Evolutionary conservation across 1,140 invertebrate species (phyloP).

Genomic region (Monomorium pharaonis): DNA sequence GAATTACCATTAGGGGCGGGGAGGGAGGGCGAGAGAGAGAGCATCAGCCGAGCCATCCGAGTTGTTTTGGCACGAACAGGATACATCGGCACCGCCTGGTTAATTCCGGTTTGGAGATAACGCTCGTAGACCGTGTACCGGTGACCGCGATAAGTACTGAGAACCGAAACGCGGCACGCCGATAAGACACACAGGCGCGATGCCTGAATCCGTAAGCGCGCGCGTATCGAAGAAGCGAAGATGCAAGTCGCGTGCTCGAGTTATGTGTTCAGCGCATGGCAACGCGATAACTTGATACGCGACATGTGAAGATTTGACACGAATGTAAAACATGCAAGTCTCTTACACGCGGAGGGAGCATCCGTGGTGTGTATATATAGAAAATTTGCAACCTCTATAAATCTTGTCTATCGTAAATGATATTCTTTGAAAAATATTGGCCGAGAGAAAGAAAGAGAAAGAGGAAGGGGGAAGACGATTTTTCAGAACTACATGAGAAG

Average conservation of each 20-base stretch:
- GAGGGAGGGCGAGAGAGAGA: too few relatives aligned
- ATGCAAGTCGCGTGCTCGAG: slow-evolving; percentile 54
- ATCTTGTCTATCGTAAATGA: neutral
- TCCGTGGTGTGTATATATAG: neutral
- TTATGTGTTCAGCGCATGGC: slow-evolving; percentile 23
- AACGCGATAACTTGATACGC: slow-evolving; percentile 29
- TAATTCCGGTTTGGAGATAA: slow-evolving; percentile 63
- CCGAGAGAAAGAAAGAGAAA: neutral
- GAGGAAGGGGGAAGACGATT: neutral
- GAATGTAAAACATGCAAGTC: slow-evolving; percentile 7
- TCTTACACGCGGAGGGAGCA: too few relatives aligned
- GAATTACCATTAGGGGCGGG: slow-evolving; percentile 68
- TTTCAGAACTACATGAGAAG: neutral
- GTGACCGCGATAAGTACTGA: slow-evolving; percentile 59
- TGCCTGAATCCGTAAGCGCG: slow-evolving; percentile 46
- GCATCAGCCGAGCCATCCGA: slow-evolving; percentile 49
- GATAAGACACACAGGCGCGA: slow-evolving; percentile 42
- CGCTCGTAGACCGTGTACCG: slow-evolving; percentile 37
- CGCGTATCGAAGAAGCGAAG: slow-evolving; percentile 40
- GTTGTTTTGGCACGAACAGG: slow-evolving; percentile 67
- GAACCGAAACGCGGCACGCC: slow-evolving; percentile 52
- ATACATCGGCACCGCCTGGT: slow-evolving; percentile 69
- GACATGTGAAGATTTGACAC: slow-evolving; percentile 48
- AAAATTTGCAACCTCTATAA: neutral
- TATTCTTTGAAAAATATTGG: neutral